Evolutionary conservation across 2,888 invertebrate genomes (phyloP).

Genomic region (Drymonia ruficornis): DNA sequence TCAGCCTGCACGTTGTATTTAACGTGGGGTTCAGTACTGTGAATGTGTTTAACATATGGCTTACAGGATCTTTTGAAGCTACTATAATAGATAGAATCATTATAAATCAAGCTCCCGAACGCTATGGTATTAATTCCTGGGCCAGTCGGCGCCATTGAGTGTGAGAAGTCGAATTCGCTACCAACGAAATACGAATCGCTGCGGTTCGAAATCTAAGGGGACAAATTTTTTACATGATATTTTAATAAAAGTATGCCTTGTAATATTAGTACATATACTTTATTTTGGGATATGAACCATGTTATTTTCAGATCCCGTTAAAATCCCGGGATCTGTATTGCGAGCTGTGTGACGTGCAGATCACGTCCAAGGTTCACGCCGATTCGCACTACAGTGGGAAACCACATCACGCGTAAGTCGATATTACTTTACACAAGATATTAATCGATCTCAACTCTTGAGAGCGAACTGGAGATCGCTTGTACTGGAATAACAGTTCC

Average conservation of each 20-base stretch:
- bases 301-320: conserved; percentile 55
- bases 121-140: no score
- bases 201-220: no score
- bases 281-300: neutral
- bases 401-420: conserved; percentile 72
- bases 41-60: neutral
- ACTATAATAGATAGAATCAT: no score
- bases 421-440: neutral
- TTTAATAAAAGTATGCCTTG: neutral
- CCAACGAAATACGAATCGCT: no score
- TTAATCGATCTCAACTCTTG: no score
- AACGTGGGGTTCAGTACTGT: conserved; percentile 46
- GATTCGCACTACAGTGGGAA: conserved; percentile 79
- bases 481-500: no score
- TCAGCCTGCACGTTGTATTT: conserved; percentile 52
- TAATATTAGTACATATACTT: neutral
- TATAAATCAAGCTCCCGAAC: no score
- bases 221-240: no score
- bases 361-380: conserved; percentile 78
- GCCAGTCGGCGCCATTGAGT: no score
- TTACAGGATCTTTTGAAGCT: no score
- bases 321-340: conserved; percentile 73
- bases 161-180: no score
- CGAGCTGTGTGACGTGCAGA: conserved; percentile 77
- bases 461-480: no score